Percentiles rank a stretch among this genome's conserved stretches.
phyloP scores from a whole-genome alignment of 2,113 vertebrate species.

The Sminthopsis crassicaudata region DNA sequence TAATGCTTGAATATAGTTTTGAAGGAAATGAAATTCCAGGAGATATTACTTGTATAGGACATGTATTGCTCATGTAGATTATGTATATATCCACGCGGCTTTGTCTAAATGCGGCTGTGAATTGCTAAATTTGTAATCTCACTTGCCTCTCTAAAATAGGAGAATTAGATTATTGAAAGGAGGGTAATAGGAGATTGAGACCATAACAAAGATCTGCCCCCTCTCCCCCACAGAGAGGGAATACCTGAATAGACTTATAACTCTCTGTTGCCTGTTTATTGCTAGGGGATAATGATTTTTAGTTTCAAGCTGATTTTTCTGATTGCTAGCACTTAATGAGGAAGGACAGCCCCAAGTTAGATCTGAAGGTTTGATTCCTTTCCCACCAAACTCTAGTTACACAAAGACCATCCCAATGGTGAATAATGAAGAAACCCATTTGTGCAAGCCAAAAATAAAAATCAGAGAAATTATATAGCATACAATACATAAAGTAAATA shows the following conservation, averaged over 20 bases:
- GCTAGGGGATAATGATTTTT: too few relatives aligned
- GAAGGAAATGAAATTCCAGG: neutral
- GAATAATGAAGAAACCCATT: neutral
- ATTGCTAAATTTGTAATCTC: neutral
- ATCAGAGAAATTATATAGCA: neutral
- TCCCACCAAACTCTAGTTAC: neutral
- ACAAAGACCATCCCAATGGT: too few relatives aligned
- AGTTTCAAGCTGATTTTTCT: too few relatives aligned
- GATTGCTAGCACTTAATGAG: neutral
- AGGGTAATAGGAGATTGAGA: neutral
- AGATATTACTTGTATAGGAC: neutral
- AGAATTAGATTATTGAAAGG: neutral
- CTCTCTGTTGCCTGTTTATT: too few relatives aligned
- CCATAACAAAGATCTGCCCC: neutral
- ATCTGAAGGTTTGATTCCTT: neutral
- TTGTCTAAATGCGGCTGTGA: neutral
- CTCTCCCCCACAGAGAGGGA: too few relatives aligned
- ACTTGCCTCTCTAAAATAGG: neutral
- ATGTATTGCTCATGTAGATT: neutral
- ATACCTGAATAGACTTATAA: too few relatives aligned
- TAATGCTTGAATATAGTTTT: neutral
- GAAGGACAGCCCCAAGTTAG: neutral
- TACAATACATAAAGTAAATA: neutral
- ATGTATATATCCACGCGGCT: neutral
- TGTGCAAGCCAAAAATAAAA: neutral